phyloP scores from a whole-genome alignment of 2,113 vertebrate species.

The Lathamus discolor region DNA sequence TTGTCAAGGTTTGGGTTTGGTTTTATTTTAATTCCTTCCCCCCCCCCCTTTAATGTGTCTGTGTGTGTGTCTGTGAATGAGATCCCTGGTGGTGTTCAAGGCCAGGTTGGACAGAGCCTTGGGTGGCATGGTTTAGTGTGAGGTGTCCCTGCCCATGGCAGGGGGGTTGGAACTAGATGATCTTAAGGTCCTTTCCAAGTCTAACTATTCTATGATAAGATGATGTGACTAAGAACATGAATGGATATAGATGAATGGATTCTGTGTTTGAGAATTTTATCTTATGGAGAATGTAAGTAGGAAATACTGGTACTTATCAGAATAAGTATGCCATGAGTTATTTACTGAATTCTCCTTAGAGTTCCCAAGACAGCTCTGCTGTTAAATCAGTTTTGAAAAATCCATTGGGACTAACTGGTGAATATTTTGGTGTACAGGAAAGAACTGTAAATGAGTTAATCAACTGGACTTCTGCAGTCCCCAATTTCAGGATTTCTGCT shows the following conservation, averaged over 20 bases:
- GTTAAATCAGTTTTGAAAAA: conserved; percentile 31
- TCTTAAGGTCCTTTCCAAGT: too few species aligned
- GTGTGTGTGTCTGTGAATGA: too few species aligned
- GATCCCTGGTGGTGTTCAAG: too few species aligned
- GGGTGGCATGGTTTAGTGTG: too few species aligned
- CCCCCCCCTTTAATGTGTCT: too few species aligned
- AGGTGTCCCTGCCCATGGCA: too few species aligned
- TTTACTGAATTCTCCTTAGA: background rate
- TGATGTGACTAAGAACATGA: background rate
- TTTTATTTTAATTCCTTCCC: too few species aligned
- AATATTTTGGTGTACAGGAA: background rate
- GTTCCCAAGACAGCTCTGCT: background rate
- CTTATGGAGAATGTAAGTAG: background rate
- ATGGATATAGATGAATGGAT: background rate
- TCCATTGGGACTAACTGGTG: background rate
- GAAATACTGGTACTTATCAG: background rate
- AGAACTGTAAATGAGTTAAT: conserved; percentile 9
- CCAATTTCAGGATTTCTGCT: background rate
- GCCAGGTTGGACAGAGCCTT: too few species aligned
- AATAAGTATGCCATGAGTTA: background rate
- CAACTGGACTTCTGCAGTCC: background rate
- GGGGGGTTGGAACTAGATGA: too few species aligned
- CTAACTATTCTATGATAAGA: background rate
- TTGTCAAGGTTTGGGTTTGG: too few species aligned
- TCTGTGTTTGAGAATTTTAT: background rate